Evolutionary conservation across 2,888 invertebrate species (phyloP).

Genomic region (Tenthredo amoena): DNA sequence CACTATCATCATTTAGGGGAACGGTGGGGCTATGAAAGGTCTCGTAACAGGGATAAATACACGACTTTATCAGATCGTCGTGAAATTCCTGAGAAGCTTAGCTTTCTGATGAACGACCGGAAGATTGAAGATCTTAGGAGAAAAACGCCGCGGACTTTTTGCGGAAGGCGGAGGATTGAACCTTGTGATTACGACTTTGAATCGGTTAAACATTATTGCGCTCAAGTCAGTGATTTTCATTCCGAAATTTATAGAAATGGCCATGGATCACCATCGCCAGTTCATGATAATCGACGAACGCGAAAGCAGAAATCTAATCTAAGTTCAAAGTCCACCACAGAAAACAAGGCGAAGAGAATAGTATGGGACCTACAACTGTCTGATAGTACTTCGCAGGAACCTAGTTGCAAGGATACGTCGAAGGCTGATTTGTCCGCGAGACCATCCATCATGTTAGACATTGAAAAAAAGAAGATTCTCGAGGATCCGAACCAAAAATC

Average conservation of each 20-base stretch:
- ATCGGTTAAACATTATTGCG: neutral
- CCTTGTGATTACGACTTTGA: neutral
- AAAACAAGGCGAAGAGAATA: neutral
- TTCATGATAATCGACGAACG: neutral
- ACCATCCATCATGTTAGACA: neutral
- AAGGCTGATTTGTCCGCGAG: neutral
- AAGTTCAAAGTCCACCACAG: neutral
- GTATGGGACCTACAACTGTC: slow-evolving; percentile 32
- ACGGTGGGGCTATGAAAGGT: neutral
- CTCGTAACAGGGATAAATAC: neutral
- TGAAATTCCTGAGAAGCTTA: slow-evolving; percentile 18
- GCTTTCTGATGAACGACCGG: neutral
- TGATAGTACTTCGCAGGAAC: slow-evolving; percentile 25
- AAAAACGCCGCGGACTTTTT: neutral
- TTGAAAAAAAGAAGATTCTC: neutral
- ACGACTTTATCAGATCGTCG: neutral
- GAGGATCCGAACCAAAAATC: neutral
- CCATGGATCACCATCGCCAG: neutral
- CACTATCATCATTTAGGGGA: neutral
- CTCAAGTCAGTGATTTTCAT: neutral
- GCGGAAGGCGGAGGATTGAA: neutral
- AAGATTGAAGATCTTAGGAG: neutral
- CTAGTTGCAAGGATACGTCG: neutral
- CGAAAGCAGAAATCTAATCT: neutral
- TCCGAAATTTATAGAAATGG: neutral